Conservation (phyloP, 1,140 invertebrate genomes). For the Campodea augens region DNA sequence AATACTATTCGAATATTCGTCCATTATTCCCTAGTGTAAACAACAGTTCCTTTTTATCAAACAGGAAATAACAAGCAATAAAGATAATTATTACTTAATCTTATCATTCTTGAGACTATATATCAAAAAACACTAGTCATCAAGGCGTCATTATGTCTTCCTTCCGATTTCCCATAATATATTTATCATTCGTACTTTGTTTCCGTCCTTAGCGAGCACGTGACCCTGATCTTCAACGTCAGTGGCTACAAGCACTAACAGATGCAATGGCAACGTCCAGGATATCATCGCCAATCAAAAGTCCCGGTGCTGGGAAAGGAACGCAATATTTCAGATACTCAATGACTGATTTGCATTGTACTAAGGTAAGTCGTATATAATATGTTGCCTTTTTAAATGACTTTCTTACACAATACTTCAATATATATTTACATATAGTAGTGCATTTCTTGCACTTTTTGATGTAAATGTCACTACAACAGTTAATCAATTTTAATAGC, state of each 20-base stretch:
- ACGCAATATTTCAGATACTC: not conserved
- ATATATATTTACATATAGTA: conserved; percentile 1
- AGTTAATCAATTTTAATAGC: too few relatives aligned
- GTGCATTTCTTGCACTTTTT: conserved; percentile 2
- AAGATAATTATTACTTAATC: not conserved
- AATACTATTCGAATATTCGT: conserved; percentile 11
- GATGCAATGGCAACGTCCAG: not conserved
- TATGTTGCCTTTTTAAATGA: not conserved
- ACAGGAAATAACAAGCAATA: conserved; percentile 1
- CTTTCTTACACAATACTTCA: conserved; percentile 2
- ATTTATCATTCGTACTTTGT: not conserved
- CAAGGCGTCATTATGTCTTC: not conserved
- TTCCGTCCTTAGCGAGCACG: not conserved
- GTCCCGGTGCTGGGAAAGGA: not conserved
- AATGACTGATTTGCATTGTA: not conserved
- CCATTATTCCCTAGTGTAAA: not conserved
- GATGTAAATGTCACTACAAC: conserved; percentile 14
- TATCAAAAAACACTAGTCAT: not conserved
- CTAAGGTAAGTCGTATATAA: conserved; percentile 2
- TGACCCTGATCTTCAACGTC: not conserved
- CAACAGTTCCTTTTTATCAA: conserved; percentile 1
- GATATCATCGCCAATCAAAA: not conserved
- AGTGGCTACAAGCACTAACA: not conserved
- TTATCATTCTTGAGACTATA: not conserved
- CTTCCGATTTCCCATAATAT: not conserved